Percentiles rank a stretch among this genome's conserved stretches.
These are phyloP conservation scores for Adelognathus sp. DNA, from an alignment of 2,888 invertebrate genomes.

Conservation along the genomic window DNA sequence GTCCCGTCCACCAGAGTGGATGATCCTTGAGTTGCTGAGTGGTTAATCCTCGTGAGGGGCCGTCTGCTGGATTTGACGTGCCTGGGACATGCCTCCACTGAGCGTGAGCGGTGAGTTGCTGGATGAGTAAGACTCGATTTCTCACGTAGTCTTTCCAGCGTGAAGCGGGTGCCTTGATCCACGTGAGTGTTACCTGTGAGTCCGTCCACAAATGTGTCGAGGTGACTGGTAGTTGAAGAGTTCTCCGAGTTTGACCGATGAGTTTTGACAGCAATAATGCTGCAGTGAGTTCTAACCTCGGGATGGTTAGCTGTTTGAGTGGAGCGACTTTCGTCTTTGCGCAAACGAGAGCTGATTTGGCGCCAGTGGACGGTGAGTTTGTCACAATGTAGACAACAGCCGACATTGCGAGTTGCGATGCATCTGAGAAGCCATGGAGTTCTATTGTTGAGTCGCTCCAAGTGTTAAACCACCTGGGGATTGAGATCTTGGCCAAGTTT, in stretches of 20 bases:
- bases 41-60: conserved; percentile 19
- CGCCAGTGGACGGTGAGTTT: neutral
- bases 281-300: conserved; percentile 59
- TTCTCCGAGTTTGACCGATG: neutral
- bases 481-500: neutral
- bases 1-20: conserved; percentile 28
- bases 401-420: conserved; percentile 11
- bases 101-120: conserved; percentile 47
- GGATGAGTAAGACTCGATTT: conserved; percentile 65
- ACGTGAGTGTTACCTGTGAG: conserved; percentile 64
- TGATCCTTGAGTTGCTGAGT: conserved; percentile 3
- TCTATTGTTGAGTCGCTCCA: neutral
- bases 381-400: conserved; percentile 16
- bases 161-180: conserved; percentile 60
- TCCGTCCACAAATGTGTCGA: conserved; percentile 59
- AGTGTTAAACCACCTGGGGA: conserved; percentile 43
- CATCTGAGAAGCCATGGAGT: conserved; percentile 35
- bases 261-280: conserved; percentile 40
- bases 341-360: conserved; percentile 4
- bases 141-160: conserved; percentile 66
- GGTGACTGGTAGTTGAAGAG: neutral
- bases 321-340: conserved; percentile 49
- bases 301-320: conserved; percentile 46
- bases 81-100: conserved; percentile 43
- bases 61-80: conserved; percentile 34